These are phyloP conservation scores for Diabrotica balteata DNA, from an alignment of 2,888 invertebrate species.

Conservation along the genomic window DNA sequence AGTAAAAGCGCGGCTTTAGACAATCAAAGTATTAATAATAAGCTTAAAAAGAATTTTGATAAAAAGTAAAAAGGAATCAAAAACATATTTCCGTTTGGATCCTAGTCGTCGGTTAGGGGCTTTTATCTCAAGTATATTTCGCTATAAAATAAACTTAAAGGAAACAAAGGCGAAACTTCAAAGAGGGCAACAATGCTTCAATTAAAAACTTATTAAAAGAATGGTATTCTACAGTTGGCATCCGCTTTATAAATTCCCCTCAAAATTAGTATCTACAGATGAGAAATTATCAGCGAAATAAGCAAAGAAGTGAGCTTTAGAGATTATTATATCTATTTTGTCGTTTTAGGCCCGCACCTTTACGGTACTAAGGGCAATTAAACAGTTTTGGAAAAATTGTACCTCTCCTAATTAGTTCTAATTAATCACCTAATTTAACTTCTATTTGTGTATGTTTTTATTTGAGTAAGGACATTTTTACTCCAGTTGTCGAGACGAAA, in stretches of 20 bases:
- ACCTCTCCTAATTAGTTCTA: no score
- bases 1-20: no score
- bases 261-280: conserved; percentile 29
- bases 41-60: no score
- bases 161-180: conserved; percentile 26
- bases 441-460: no score
- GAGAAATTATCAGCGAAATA: conserved; percentile 26
- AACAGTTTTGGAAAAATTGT: no score
- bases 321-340: conserved; percentile 18
- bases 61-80: not conserved
- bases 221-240: conserved; percentile 27
- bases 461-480: no score
- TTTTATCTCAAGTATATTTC: conserved; percentile 10
- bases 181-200: conserved; percentile 30
- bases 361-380: no score
- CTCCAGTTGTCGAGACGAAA: no score
- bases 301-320: conserved; percentile 11
- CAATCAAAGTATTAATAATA: no score
- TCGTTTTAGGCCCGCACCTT: conserved; percentile 4
- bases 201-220: conserved; percentile 34
- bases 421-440: no score
- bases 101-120: conserved; percentile 1
- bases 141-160: conserved; percentile 9
- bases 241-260: conserved; percentile 25
- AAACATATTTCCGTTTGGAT: not conserved